Base-by-base conservation (phyloP, 2,888 invertebrate species). In the Amaurobius ferox region DNA sequence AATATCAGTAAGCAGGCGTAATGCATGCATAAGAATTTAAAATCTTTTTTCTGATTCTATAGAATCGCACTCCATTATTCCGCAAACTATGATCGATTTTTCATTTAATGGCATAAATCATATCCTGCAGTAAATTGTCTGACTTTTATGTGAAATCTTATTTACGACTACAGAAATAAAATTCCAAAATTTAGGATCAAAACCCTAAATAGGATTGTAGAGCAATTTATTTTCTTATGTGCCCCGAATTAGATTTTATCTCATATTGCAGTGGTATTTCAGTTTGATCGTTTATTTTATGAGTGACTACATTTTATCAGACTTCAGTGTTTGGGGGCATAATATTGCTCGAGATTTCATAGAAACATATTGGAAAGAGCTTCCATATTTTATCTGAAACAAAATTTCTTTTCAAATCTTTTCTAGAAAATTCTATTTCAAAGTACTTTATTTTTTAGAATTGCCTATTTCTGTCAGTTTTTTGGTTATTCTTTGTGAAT, bases 301-400 rank as follows among this genome's bases (percentile, higher is more conserved):
- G 23, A 23, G 9, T 13, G 7, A 5, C 55, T 5, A 1, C 19
- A 23, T 55, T n/a, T 55, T 55, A 55, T 55, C 55, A 55, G 19
- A 2, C 55, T 55, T 23, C 23, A 23, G 11, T 16, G 5, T 16
- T 3, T 3, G 23, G 23, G 23, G 11, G 19, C 19, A 55, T 6
- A 55, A 55, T 23, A 55, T 23, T 55, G 55, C 55, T 6, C 19
- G 23, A 55, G 23, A 16, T 55, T 55, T 55, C 23, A 55, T 23
- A 55, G 23, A 55, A 23, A 55, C 23, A 55, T 55, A 55, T 55
- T 55, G 55, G 23, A 55, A 55, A 19, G 23, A 23, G 44, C 16
- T 23, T 55, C 11, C 55, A 55, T 55, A 55, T 55, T 55, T 55
- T 55, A 55, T 55, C 55, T 23, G 23, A 55, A 55, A 55, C 55